Conservation (phyloP, 2,888 invertebrate species). For the Himalopsyche tibetana region DNA sequence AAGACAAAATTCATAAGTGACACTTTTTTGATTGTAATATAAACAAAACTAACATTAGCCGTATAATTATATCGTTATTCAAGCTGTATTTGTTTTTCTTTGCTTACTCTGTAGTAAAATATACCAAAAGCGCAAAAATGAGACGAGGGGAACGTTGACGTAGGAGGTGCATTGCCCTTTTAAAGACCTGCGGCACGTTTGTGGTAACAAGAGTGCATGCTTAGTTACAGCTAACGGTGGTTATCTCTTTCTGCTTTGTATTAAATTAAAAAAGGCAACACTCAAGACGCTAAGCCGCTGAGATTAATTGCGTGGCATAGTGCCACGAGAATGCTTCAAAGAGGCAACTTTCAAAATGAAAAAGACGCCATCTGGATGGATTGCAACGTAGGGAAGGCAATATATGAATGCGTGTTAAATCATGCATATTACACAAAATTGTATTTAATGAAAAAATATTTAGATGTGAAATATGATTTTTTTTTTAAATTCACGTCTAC, state of each 20-base stretch:
- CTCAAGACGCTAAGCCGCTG: slow-evolving; percentile 28
- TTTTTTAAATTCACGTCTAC: too few species aligned
- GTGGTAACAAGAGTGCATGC: slow-evolving; percentile 41
- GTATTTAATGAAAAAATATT: background rate
- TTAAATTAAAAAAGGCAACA: slow-evolving; percentile 38
- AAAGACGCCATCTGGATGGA: background rate
- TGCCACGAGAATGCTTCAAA: slow-evolving; percentile 37
- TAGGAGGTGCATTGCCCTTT: slow-evolving; percentile 57
- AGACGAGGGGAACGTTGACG: slow-evolving; percentile 6
- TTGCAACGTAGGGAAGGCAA: background rate
- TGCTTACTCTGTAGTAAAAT: background rate
- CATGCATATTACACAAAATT: background rate
- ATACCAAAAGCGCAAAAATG: background rate
- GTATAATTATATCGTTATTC: too few species aligned
- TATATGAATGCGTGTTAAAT: background rate
- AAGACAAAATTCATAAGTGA: too few species aligned
- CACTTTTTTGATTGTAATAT: too few species aligned
- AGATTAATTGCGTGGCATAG: slow-evolving; percentile 25
- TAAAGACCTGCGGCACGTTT: slow-evolving; percentile 52
- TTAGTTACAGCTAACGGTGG: slow-evolving; percentile 25
- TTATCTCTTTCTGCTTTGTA: slow-evolving; percentile 27
- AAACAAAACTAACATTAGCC: too few species aligned
- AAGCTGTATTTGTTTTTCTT: background rate
- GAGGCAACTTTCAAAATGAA: background rate
- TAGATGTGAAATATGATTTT: background rate